Conservation (phyloP, 2,888 invertebrate genomes). For the Mythimna lalbum region DNA sequence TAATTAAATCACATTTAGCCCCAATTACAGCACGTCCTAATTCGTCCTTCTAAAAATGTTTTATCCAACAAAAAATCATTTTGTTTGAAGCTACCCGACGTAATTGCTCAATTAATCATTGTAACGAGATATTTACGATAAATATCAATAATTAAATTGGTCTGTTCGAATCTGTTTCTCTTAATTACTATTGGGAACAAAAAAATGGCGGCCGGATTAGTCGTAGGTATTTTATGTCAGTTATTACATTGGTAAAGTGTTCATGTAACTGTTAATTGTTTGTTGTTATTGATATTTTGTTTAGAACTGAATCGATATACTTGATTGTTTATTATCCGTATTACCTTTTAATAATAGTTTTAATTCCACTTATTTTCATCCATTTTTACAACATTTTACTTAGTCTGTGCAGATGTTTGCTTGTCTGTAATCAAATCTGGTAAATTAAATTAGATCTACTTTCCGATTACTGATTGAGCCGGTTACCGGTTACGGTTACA, state of each 20-base stretch:
- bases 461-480: too few species aligned
- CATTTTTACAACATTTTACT: too few species aligned
- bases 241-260: neutral
- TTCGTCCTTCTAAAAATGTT: conserved; percentile 1
- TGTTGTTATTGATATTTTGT: neutral
- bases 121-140: conserved; percentile 58
- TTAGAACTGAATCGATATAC: neutral
- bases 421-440: too few species aligned
- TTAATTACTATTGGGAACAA: conserved; percentile 29
- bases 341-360: too few species aligned
- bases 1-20: conserved; percentile 1
- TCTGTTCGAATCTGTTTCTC: conserved; percentile 7
- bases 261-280: neutral
- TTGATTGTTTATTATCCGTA: neutral
- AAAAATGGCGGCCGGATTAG: conserved; percentile 21
- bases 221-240: neutral
- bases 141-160: conserved; percentile 38
- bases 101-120: conserved; percentile 57
- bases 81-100: neutral
- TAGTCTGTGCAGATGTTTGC: too few species aligned
- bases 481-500: too few species aligned
- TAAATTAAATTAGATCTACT: too few species aligned
- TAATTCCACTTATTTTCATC: too few species aligned
- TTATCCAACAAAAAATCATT: conserved; percentile 3
- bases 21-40: neutral